A percentile compares a stretch with the other conserved stretches of the same genome.
These are phyloP conservation scores for Casuarius casuarius DNA, from an alignment of 2,113 vertebrate species.

Conservation along the genomic window DNA sequence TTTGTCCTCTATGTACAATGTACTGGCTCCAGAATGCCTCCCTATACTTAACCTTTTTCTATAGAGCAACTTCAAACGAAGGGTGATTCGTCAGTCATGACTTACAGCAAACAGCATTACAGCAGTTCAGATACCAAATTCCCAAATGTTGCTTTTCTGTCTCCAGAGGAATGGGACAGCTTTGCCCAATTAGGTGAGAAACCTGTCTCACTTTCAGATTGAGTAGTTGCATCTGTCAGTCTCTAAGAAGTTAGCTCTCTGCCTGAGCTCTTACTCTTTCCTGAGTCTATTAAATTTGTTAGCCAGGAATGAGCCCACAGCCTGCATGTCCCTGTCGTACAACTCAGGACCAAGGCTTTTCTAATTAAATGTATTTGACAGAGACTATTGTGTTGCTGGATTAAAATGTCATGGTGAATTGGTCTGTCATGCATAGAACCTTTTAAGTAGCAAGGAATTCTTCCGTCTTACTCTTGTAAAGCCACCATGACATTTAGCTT, in stretches of 20 bases:
- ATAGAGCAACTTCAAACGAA: background rate
- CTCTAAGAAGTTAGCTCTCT: background rate
- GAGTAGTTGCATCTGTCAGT: background rate
- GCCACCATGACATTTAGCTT: background rate
- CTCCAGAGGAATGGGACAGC: background rate
- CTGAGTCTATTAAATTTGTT: background rate
- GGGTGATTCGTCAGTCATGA: rapidly evolving
- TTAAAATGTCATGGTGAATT: background rate
- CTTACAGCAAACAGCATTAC: background rate
- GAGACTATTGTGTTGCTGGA: background rate
- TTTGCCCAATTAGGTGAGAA: background rate
- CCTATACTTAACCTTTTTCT: background rate
- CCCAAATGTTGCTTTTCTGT: background rate
- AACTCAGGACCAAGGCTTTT: background rate
- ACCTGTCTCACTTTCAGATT: background rate
- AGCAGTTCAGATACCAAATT: background rate
- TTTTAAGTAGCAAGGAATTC: background rate
- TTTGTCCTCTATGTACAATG: background rate
- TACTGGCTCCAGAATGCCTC: background rate
- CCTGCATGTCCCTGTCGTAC: background rate
- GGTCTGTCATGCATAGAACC: background rate
- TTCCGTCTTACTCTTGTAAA: background rate
- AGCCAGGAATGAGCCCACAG: background rate
- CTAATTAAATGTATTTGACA: rapidly evolving
- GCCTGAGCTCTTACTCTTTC: background rate